phyloP scores from a whole-genome alignment of 2,113 vertebrate genomes.

The Laticauda laticaudata region DNA sequence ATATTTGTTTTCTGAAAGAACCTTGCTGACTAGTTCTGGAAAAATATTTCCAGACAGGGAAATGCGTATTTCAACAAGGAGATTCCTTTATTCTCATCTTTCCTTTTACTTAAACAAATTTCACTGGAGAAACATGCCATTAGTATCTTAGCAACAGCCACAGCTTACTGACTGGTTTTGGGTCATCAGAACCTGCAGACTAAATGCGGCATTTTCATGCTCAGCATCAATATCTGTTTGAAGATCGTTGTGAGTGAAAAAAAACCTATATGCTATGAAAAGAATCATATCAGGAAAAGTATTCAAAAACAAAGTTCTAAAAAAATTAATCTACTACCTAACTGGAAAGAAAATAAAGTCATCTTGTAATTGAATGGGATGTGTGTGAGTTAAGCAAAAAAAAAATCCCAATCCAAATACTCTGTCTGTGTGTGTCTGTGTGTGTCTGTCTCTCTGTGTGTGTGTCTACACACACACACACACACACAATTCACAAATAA shows the following conservation, averaged over 20 bases:
- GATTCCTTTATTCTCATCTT: neutral
- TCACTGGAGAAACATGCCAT: neutral
- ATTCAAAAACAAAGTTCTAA: neutral
- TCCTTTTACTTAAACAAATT: neutral
- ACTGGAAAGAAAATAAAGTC: neutral
- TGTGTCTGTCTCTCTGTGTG: no score
- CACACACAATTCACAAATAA: neutral
- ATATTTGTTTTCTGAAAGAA: neutral
- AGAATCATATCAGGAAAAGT: neutral
- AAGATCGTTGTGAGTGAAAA: neutral
- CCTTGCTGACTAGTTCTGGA: neutral
- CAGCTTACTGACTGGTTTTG: neutral
- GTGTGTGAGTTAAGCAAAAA: neutral
- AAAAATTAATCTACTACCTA: neutral
- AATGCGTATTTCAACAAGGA: neutral
- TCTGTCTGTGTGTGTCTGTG: no score
- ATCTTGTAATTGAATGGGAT: neutral
- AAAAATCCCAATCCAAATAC: neutral
- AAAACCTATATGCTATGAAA: neutral
- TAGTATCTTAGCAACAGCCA: constrained; percentile 12
- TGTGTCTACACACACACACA: no score
- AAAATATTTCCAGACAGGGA: no score
- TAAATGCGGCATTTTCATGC: neutral
- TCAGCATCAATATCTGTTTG: neutral
- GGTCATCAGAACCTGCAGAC: neutral